Evolutionary conservation across 2,888 invertebrate genomes (phyloP), one percentile per base, ranked within the genome.

Genomic region (Blera fallax): DNA sequence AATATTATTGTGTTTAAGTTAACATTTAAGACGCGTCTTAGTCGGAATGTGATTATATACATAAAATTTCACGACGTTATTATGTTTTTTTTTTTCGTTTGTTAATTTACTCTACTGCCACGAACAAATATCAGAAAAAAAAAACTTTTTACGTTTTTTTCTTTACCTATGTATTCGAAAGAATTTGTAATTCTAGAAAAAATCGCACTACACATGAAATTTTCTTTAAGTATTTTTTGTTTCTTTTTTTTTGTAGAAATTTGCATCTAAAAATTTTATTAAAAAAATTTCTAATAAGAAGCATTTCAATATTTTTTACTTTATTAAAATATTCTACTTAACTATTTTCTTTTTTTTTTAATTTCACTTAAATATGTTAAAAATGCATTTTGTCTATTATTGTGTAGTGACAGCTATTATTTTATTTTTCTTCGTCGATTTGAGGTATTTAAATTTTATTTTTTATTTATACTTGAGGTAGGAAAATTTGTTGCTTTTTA

Each of bases 231-330:
- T 34, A 48, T 29, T 29, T 48, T 52, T 29, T 45, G n/a, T n/a
- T n/a, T n/a, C n/a, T 37, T 62, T 60, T 56, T 37, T 73, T 65
- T 77, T 85, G 85, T 85, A 85, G 85, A 85, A 85, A 85, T 81
- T 81, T 85, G 65, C 76, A 52, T 77, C 81, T 81, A 85, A 81
- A 80, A 72, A 81, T 85, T 85, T 80, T 52, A 24, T 77, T 85
- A 77, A 72, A 72, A 62, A 67, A 67, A 72, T 48, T 54, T 65
- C 72, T 80, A 81, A 70, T 76, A 70, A 76, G 37, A 84, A 84
- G 79, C 84, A 34, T 52, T 65, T 67, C 10, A 50, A 78, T 65
- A 70, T 72, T 60, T 72, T n/a, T 40, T 60, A 72, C 43, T 77
- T 62, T 24, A 74, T 54, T 58, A 29, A 16, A 32, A 37, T 40